Conservation (phyloP, 1,140 invertebrate genomes). For the Protaetia brevitarsis region DNA sequence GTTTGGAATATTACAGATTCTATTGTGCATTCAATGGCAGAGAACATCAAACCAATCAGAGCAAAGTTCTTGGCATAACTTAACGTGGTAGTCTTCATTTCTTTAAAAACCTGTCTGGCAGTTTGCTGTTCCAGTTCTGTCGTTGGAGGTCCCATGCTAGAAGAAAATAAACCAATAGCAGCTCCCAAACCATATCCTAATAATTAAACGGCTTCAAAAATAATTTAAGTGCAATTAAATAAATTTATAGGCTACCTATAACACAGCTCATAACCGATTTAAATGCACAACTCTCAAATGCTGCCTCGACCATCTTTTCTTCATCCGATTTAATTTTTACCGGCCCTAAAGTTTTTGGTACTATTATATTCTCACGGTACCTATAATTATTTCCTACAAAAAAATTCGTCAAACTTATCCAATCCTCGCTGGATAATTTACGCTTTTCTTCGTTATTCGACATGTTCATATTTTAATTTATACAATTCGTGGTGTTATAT, state of each 20-base stretch:
- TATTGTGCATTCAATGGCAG: slow-evolving; percentile 88
- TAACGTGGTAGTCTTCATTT: slow-evolving; percentile 88
- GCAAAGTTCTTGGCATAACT: slow-evolving; percentile 98
- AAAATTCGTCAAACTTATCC: slow-evolving; percentile 57
- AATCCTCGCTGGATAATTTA: slow-evolving; percentile 41
- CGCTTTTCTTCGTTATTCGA: slow-evolving; percentile 27
- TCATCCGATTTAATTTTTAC: slow-evolving; percentile 79
- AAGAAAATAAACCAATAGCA: slow-evolving; percentile 91
- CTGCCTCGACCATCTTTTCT: slow-evolving; percentile 80
- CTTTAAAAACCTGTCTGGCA: slow-evolving; percentile 76
- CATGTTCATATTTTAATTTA: slow-evolving; percentile 39
- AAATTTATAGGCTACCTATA: slow-evolving; percentile 61
- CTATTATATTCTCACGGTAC: slow-evolving; percentile 77
- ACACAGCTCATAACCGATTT: slow-evolving; percentile 89
- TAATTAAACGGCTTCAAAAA: no score
- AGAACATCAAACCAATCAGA: slow-evolving; percentile 87
- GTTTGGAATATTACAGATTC: slow-evolving; percentile 67
- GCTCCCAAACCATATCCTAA: slow-evolving; percentile 83
- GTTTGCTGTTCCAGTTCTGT: slow-evolving; percentile 77
- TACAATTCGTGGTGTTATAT: no score
- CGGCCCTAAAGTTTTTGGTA: slow-evolving; percentile 72
- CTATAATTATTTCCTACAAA: slow-evolving; percentile 63
- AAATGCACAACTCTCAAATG: slow-evolving; percentile 90
- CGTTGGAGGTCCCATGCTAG: slow-evolving; percentile 87
- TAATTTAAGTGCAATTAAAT: background rate